A percentile compares a stretch with the other conserved stretches of the same genome.
phyloP scores from a whole-genome alignment of 2,113 vertebrate genomes.

The Coregonus clupeaformis region DNA sequence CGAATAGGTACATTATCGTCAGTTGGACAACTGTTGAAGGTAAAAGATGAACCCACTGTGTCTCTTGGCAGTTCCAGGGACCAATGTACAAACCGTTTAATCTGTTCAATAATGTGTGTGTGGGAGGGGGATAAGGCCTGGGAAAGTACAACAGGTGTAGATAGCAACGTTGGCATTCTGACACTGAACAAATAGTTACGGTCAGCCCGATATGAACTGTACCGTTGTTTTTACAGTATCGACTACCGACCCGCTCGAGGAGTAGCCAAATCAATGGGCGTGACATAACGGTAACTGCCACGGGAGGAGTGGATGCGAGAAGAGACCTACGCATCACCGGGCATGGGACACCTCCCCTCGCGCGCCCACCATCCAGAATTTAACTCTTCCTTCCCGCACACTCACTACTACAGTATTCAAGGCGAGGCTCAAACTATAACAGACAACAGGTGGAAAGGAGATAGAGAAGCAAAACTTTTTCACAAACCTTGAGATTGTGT shows the following conservation, averaged over 20 bases:
- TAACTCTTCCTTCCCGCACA: constrained; percentile 30
- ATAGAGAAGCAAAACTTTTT: background rate
- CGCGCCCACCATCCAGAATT: constrained; percentile 27
- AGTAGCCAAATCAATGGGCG: constrained; percentile 38
- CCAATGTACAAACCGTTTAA: too few species aligned
- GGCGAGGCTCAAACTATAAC: constrained; percentile 5
- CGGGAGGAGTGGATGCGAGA: background rate
- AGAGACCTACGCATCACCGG: constrained; percentile 44
- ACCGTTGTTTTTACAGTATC: background rate
- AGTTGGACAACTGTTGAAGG: background rate
- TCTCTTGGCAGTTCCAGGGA: too few species aligned
- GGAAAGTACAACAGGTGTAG: too few species aligned
- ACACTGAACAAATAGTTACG: background rate
- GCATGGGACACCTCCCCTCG: constrained; percentile 52
- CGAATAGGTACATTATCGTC: too few species aligned
- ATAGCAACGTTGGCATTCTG: background rate
- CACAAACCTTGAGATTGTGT: background rate
- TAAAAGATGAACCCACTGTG: background rate
- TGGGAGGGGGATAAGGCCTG: too few species aligned
- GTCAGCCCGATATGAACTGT: background rate
- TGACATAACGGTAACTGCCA: background rate
- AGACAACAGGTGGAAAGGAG: background rate
- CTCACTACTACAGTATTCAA: constrained; percentile 20
- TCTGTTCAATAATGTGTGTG: too few species aligned
- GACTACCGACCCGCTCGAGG: background rate